phyloP scores from a whole-genome alignment of 2,888 invertebrate species.

The Blastobasis adustella region DNA sequence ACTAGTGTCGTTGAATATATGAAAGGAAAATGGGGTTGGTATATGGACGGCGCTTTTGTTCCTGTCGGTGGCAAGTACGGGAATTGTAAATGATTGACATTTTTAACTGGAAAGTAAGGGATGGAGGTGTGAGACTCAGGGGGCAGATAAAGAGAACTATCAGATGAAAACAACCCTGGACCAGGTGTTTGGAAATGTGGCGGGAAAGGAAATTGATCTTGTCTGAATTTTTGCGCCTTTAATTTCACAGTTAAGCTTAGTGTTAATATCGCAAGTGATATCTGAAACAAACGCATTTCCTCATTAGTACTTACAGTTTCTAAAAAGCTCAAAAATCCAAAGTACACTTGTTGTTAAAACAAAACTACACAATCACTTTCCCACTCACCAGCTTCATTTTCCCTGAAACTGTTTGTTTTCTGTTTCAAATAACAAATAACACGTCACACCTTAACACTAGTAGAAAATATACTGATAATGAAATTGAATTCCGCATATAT shows the following conservation, averaged over 20 bases:
- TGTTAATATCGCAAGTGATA: conserved; percentile 39
- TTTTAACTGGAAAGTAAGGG: conserved; percentile 51
- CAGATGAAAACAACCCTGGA: conserved; percentile 39
- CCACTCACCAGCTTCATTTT: conserved; percentile 69
- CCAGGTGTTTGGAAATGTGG: conserved; percentile 46
- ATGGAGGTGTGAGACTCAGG: conserved; percentile 52
- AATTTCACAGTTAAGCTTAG: conserved; percentile 32
- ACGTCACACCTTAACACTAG: conserved; percentile 59
- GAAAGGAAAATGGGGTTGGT: conserved; percentile 45
- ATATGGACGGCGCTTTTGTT: conserved; percentile 44
- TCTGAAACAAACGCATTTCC: conserved; percentile 41
- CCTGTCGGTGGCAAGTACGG: conserved; percentile 51
- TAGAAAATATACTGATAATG: conserved; percentile 67
- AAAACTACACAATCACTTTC: conserved; percentile 28
- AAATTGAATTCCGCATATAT: conserved; percentile 73
- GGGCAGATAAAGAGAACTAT: conserved; percentile 53
- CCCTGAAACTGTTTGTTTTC: conserved; percentile 40
- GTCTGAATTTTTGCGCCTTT: conserved; percentile 32
- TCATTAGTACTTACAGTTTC: conserved; percentile 30
- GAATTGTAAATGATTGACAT: conserved; percentile 45
- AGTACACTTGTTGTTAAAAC: conserved; percentile 3
- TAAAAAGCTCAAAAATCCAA: conserved; percentile 24
- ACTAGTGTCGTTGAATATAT: conserved; percentile 42
- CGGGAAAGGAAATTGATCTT: conserved; percentile 50
- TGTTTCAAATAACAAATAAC: conserved; percentile 31